A percentile compares a stretch with the other conserved stretches of the same genome.
Evolutionary conservation across 2,797 vertebrate species (phyloP).

Genomic region (Micrastur ruficollis): DNA sequence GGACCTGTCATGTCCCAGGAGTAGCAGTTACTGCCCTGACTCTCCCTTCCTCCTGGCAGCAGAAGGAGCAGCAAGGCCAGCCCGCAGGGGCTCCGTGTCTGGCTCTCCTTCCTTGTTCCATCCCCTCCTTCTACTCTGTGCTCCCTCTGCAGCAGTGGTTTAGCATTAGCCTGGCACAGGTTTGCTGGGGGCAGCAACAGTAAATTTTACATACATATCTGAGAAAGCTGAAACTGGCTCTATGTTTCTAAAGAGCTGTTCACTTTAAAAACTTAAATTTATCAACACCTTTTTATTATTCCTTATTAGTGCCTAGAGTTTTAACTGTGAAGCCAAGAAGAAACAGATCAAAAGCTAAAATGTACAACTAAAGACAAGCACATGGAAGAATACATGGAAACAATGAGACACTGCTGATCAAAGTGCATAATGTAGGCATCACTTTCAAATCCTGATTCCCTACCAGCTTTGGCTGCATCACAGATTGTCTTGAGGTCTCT

Average conservation of each 20-base stretch:
- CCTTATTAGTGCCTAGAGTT: not conserved
- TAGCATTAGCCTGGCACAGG: not conserved
- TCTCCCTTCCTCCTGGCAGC: slow-evolving; percentile 2
- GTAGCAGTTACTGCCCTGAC: not conserved
- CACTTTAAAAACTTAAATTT: not conserved
- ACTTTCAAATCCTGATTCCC: not conserved
- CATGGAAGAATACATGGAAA: not conserved
- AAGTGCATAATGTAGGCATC: not conserved
- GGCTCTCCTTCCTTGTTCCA: not conserved
- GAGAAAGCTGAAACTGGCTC: not conserved
- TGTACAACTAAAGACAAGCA: not conserved
- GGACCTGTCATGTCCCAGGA: not conserved
- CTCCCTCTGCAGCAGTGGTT: not conserved
- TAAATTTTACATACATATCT: not conserved
- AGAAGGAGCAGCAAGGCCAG: not conserved
- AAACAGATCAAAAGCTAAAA: not conserved
- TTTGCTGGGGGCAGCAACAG: not conserved
- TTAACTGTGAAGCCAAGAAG: not conserved
- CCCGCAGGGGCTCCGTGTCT: fast-evolving
- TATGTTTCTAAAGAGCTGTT: not conserved
- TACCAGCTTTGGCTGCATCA: not conserved
- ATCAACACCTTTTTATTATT: not conserved
- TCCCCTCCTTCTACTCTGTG: not conserved
- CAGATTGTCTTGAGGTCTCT: not conserved
- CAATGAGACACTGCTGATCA: not conserved